A percentile compares a stretch with the other conserved stretches of the same genome.
These are phyloP conservation scores for Jaculus jaculus DNA, from an alignment of 2,113 vertebrate genomes.

Conservation along the genomic window DNA sequence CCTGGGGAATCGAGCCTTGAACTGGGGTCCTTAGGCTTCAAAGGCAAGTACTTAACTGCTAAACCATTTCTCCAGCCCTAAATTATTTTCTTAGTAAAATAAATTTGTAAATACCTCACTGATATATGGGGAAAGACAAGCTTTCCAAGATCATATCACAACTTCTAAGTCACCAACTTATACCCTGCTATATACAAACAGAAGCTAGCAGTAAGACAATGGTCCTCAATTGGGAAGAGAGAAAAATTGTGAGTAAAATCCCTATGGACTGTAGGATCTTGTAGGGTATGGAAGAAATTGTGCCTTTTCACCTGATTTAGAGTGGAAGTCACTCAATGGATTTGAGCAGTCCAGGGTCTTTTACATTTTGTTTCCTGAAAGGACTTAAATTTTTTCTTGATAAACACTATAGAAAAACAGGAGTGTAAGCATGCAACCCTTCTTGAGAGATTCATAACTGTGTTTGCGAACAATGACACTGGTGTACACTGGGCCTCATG, in stretches of 20 bases:
- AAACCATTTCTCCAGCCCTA: too few relatives aligned
- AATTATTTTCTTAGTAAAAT: too few relatives aligned
- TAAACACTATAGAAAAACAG: rapidly evolving
- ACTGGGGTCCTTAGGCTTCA: too few relatives aligned
- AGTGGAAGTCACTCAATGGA: too few relatives aligned
- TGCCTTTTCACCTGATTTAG: background rate
- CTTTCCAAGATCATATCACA: too few relatives aligned
- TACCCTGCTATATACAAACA: too few relatives aligned
- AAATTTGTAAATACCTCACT: too few relatives aligned
- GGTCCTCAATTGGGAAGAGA: background rate
- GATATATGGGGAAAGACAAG: too few relatives aligned
- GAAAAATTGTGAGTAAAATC: rapidly evolving
- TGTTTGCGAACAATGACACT: background rate
- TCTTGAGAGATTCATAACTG: background rate
- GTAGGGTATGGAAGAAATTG: rapidly evolving
- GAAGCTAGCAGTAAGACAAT: background rate
- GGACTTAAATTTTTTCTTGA: background rate
- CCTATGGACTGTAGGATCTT: rapidly evolving
- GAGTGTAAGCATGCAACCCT: rapidly evolving
- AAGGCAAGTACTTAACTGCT: too few relatives aligned
- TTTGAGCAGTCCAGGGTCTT: rapidly evolving
- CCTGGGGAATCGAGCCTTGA: too few relatives aligned
- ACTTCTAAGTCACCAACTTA: background rate
- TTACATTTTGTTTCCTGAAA: background rate
- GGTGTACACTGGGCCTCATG: too few relatives aligned